Base-by-base conservation (phyloP, 1,140 invertebrate species). In the Drosophila pruinosa region DNA sequence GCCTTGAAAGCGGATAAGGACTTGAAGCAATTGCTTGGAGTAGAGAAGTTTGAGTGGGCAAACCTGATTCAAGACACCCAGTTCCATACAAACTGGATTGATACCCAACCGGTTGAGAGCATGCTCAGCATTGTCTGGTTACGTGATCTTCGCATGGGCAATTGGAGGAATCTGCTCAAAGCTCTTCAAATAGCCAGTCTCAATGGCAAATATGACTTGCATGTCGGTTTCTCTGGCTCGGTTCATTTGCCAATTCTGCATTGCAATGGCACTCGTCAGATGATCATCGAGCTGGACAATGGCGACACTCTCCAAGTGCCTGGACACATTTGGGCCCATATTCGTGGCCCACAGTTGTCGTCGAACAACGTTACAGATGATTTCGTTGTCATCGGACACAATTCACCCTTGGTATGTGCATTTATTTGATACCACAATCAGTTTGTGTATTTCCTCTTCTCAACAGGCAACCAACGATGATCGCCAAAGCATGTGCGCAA, bases 261-360 rank as follows among this genome's bases (percentile, higher is more conserved):
- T 5, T 81, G 78, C 43, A 79, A 71, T 10, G 36, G 17, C 8
- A 81, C 14, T 2, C 38, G 50, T 2, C 6, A 15, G 0, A 10
- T 76, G 21, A 8, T 6, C 0, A 21, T 81, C 15, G 48, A 47
- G 0, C 3, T 69, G 17, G 4, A 7, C 0, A 39, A 59, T 5
- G 69, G 39, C 10, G 5, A 28, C 24, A 21, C 14, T 7, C 3
- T 70, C n/a, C 2, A 38, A 10, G 70, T 77, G 22, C 78, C 78
- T 7, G 34, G 62, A 5, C 39, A 77, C 4, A 81, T 81, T 19
- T 81, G 78, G 78, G 78, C 78, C 2, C 54, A 81, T 61, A 56
- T 81, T 2, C 54, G 54, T 12, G 19, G 48, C n/a, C 6, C 75
- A 17, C 5, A 47, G 14, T n/a, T 28, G 1, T n/a, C 17, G 5